Evolutionary conservation across 2,113 vertebrate genomes (phyloP).

Genomic region (Saiga tatarica): DNA sequence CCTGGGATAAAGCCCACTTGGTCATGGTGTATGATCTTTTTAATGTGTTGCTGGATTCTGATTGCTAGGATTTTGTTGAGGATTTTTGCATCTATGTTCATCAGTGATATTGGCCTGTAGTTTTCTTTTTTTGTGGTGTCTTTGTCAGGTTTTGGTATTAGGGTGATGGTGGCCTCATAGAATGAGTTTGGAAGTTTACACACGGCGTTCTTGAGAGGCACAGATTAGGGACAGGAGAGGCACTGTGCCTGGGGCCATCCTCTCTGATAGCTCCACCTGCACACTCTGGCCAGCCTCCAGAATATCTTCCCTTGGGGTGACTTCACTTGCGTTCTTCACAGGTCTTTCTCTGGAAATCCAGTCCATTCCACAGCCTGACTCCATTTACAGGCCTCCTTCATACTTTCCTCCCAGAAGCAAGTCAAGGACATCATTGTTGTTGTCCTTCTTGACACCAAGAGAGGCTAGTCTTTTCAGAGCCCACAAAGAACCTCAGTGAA

Average conservation of each 20-base stretch:
- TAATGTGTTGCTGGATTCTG: too few relatives aligned
- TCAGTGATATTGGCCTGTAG: too few relatives aligned
- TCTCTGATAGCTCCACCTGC: neutral
- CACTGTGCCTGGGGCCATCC: neutral
- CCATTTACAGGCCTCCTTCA: neutral
- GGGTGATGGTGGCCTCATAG: too few relatives aligned
- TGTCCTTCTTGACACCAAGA: neutral
- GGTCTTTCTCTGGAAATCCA: neutral
- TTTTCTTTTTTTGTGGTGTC: too few relatives aligned
- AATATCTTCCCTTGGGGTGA: neutral
- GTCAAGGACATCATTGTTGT: neutral
- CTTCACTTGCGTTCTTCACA: neutral
- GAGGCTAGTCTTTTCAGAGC: neutral
- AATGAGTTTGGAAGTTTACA: too few relatives aligned
- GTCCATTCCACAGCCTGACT: neutral
- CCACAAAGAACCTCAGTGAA: neutral
- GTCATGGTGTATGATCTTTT: too few relatives aligned
- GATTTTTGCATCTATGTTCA: too few relatives aligned
- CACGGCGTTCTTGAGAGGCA: too few relatives aligned
- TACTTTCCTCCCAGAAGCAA: neutral
- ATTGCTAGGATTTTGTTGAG: too few relatives aligned
- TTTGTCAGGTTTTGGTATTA: too few relatives aligned
- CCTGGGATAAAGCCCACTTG: too few relatives aligned
- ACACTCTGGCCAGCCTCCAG: neutral
- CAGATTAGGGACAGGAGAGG: neutral